Evolutionary conservation across 2,888 invertebrate species (phyloP), one percentile per base, ranked within the genome.

Genomic region (Urechis unicinctus): DNA sequence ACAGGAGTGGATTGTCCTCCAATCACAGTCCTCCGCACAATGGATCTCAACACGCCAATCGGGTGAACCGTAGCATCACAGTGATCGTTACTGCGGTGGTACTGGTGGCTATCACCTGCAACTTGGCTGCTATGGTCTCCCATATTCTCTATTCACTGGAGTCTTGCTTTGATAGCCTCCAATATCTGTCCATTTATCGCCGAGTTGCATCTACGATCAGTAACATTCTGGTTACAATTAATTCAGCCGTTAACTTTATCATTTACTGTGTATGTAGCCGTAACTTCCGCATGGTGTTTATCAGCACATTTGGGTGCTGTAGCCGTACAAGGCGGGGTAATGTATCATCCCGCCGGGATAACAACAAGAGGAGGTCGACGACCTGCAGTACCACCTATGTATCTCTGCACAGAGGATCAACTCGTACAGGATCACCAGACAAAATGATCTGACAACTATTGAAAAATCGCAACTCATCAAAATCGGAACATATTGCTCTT

Each of bases 211-310:
- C 61, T 4, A 53, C 58, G 29, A 44, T 60, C 52, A 60, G 61
- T 44, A 64, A 64, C 52, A 45, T 64, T 25, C 44, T 63, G n/a
- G 50, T 64, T 22, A 61, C 60, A 2, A 13, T 64, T 29, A 61
- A 59, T 52, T 60, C 55, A 1, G 53, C 61, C 30, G 47, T 60
- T 41, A 64, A 64, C 56, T 64, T 64, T 48, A n/a, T 64, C 58
- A 61, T 64, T 48, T 64, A 64, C 55, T 64, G 61, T 42, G 31
- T 59, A 3, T 61, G 58, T 49, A 60, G 63, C 29, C 42, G 54
- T 0, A 56, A 50, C 22, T 63, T 63, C 52, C 36, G 62, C 1
- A 5, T 45, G 30, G 44, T 53, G 21, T 45, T 58, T 28, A 5
- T 29, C 5, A 25, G 44, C 1, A 56, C 54, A 36, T 53, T 57